Evolutionary conservation across 2,797 vertebrate genomes (phyloP).

Genomic region (Spea hammondii): DNA sequence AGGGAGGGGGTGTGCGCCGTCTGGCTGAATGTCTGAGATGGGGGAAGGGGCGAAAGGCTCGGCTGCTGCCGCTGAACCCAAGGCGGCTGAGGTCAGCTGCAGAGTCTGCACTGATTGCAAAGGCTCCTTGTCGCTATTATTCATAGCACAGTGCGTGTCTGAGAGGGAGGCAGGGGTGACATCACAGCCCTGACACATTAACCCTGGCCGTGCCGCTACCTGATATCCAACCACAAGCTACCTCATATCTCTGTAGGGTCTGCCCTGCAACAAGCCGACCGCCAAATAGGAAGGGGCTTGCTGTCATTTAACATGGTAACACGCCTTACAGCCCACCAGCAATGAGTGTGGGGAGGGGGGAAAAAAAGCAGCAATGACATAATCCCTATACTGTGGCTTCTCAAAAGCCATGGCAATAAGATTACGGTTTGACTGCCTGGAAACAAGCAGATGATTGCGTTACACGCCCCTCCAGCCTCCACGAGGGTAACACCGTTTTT

Average conservation of each 20-base stretch:
- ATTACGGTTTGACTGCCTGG: slow-evolving; percentile 6
- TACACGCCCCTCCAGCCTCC: neutral
- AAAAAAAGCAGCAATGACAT: slow-evolving; percentile 6
- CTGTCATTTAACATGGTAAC: slow-evolving; percentile 39
- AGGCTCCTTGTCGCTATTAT: slow-evolving; percentile 47
- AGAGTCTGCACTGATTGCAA: slow-evolving; percentile 39
- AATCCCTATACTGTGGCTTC: neutral
- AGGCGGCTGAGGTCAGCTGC: slow-evolving; percentile 50
- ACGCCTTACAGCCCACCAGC: slow-evolving; percentile 24
- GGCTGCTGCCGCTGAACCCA: slow-evolving; percentile 44
- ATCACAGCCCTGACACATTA: slow-evolving; percentile 23
- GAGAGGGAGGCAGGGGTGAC: slow-evolving; percentile 19
- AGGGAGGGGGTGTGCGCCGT: slow-evolving; percentile 33
- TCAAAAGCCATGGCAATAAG: slow-evolving; percentile 5
- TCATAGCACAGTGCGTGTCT: slow-evolving; percentile 41
- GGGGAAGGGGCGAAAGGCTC: slow-evolving; percentile 26
- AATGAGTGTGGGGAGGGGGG: neutral
- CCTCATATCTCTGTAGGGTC: slow-evolving; percentile 1
- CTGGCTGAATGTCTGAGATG: slow-evolving; percentile 46
- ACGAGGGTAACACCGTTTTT: neutral
- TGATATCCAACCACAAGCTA: neutral
- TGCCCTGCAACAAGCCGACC: slow-evolving; percentile 44
- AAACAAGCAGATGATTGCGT: slow-evolving; percentile 5
- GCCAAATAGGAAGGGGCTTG: slow-evolving; percentile 2
- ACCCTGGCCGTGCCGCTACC: slow-evolving; percentile 13